Evolutionary conservation across 2,113 vertebrate species (phyloP).

Genomic region (Terrapene triunguis): DNA sequence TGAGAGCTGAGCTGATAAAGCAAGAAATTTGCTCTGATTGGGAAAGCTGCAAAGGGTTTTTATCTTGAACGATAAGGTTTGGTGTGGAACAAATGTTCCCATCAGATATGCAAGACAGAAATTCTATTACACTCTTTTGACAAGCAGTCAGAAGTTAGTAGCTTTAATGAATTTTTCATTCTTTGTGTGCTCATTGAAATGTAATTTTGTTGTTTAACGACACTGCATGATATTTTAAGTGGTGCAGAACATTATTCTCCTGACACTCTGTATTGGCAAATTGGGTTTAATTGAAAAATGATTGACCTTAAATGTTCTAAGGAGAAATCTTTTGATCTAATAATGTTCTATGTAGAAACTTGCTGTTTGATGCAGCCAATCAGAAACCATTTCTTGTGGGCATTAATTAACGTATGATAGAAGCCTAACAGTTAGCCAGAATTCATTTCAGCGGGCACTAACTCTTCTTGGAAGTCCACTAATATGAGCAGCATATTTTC

Average conservation of each 20-base stretch:
- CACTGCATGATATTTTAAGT: conserved; percentile 51
- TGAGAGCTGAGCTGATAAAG: conserved; percentile 36
- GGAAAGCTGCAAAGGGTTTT: conserved; percentile 34
- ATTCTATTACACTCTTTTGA: conserved; percentile 57
- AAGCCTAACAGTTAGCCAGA: neutral
- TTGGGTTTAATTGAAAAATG: conserved; percentile 56
- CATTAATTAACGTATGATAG: neutral
- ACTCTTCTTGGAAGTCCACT: neutral
- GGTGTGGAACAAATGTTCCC: conserved; percentile 19
- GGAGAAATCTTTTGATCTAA: conserved; percentile 22
- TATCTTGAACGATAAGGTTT: conserved; percentile 39
- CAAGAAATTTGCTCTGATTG: conserved; percentile 38
- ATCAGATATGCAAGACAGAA: conserved; percentile 59
- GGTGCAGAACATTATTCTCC: neutral
- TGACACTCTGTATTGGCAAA: neutral
- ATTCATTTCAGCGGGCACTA: neutral
- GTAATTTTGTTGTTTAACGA: conserved; percentile 63
- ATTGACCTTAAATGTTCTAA: conserved; percentile 37
- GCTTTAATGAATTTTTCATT: conserved; percentile 57
- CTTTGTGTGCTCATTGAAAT: conserved; percentile 12
- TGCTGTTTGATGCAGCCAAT: neutral
- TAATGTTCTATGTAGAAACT: neutral
- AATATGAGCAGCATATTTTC: neutral
- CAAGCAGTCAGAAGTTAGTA: conserved; percentile 49
- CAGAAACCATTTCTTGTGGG: neutral